Evolutionary conservation across 2,113 vertebrate genomes (phyloP), one percentile per base, ranked within the genome.

Genomic region (Sylvia atricapilla): DNA sequence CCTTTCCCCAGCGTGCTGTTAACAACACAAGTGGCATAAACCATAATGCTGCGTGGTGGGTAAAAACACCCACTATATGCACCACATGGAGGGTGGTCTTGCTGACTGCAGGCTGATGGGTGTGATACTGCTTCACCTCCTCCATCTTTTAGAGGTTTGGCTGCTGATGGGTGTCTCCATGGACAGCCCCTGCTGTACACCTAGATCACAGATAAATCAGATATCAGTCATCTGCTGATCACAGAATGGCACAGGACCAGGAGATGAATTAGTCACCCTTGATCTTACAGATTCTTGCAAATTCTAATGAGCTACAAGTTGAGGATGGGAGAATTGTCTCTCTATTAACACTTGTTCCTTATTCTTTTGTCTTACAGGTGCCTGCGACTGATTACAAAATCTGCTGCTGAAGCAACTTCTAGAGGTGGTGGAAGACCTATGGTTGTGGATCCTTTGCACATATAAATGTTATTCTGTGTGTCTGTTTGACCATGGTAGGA

Each of bases 311-410:
- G 53, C 55, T 72, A 24, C 50, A 63, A 73, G 39, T 47, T 50
- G 28, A 70, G 60, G 25, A 39, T 70, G 39, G 28, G 37, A 81
- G 46, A 58, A 64, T 20, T 47, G 28, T 64, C 50, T 88, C 41
- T 68, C n/a, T 86, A 52, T 59, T 96, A 87, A 97, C 17, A 3
- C 12, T 60, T 53, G 35, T 31, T 76, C 64, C 7, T 43, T 81
- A n/a, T 84, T 90, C 66, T 92, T 89, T 68, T 95, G 84, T 95
- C 76, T 96, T 95, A 64, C 84, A 97, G 97, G 39, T 69, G 24
- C 47, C 46, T 53, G 33, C 37, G 3, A 6, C 25, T 39, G 55
- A 43, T 80, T 67, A 56, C 4, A 30, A 47, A 80, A 85, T 55
- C 68, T 78, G 55, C 53, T 68, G 35, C 83, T 87, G 75, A 88